These are phyloP conservation scores for Agonopterix subpropinquella DNA, from an alignment of 2,888 invertebrate genomes.

Conservation along the genomic window DNA sequence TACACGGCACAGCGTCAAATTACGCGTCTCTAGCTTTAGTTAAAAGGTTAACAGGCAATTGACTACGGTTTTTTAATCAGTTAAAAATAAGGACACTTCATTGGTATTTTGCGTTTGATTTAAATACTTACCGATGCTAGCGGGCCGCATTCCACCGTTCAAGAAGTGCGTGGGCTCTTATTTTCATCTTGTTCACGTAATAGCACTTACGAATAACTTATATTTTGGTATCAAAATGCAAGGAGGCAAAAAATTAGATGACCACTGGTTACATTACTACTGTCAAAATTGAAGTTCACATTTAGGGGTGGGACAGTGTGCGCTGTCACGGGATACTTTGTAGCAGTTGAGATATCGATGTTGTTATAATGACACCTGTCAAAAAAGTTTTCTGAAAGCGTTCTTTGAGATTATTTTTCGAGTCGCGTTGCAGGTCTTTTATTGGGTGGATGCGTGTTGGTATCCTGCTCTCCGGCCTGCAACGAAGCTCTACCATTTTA, in stretches of 20 bases:
- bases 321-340: background rate
- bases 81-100: slow-evolving; percentile 68
- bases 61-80: slow-evolving; percentile 75
- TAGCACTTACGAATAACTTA: slow-evolving; percentile 72
- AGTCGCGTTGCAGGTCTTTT: no score
- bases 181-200: slow-evolving; percentile 76
- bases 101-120: slow-evolving; percentile 33
- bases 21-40: slow-evolving; percentile 74
- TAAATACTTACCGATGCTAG: slow-evolving; percentile 63
- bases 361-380: no score
- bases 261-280: slow-evolving; percentile 70
- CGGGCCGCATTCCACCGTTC: slow-evolving; percentile 70
- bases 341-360: no score
- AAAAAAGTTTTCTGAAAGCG: no score
- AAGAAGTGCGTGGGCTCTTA: slow-evolving; percentile 69
- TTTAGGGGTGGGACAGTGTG: slow-evolving; percentile 4
- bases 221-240: slow-evolving; percentile 75
- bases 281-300: slow-evolving; percentile 72
- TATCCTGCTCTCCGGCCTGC: no score
- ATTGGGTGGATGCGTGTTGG: no score
- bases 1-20: slow-evolving; percentile 72
- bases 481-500: no score
- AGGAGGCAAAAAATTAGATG: slow-evolving; percentile 71
- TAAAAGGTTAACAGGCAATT: slow-evolving; percentile 77
- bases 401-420: no score